Evolutionary conservation across 2,888 invertebrate species (phyloP).

Genomic region (Unio pictorum): DNA sequence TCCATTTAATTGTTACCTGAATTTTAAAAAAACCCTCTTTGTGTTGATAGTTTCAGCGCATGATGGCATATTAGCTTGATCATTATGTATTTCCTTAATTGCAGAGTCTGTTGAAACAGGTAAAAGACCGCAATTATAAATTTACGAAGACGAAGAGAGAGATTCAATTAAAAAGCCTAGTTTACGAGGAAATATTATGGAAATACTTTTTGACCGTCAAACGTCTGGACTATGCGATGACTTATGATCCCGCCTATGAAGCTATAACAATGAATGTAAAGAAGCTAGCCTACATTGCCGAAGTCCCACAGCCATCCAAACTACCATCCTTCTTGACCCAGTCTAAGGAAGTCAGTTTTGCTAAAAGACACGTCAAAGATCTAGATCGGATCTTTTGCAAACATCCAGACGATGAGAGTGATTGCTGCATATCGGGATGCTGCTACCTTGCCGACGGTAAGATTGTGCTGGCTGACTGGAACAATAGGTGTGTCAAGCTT

Average conservation of each 20-base stretch:
- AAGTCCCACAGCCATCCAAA: constrained; percentile 18
- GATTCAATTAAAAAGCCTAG: constrained; percentile 28
- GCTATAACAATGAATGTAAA: constrained; percentile 11
- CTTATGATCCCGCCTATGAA: constrained; percentile 21
- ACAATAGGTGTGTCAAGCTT: constrained; percentile 29
- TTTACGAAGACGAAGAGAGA: constrained; percentile 18
- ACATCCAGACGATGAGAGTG: constrained; percentile 15
- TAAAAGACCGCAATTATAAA: neutral
- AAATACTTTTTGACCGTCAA: constrained; percentile 25
- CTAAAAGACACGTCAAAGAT: constrained; percentile 12
- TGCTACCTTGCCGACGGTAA: constrained; percentile 18
- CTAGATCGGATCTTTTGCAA: constrained; percentile 11
- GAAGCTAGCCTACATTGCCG: constrained; percentile 18
- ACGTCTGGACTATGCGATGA: constrained; percentile 28
- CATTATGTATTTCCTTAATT: neutral
- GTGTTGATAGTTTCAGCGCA: too few species aligned
- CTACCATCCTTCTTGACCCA: constrained; percentile 29
- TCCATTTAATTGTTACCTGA: too few species aligned
- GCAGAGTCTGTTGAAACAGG: neutral
- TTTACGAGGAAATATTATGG: constrained; percentile 34
- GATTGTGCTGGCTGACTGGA: constrained; percentile 34
- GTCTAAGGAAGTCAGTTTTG: constrained; percentile 17
- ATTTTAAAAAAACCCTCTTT: too few species aligned
- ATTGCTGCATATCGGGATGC: constrained; percentile 25
- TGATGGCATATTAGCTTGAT: too few species aligned